A percentile compares a stretch with the other conserved stretches of the same genome.
Evolutionary conservation across 2,797 vertebrate species (phyloP).

Genomic region (Diceros bicornis): DNA sequence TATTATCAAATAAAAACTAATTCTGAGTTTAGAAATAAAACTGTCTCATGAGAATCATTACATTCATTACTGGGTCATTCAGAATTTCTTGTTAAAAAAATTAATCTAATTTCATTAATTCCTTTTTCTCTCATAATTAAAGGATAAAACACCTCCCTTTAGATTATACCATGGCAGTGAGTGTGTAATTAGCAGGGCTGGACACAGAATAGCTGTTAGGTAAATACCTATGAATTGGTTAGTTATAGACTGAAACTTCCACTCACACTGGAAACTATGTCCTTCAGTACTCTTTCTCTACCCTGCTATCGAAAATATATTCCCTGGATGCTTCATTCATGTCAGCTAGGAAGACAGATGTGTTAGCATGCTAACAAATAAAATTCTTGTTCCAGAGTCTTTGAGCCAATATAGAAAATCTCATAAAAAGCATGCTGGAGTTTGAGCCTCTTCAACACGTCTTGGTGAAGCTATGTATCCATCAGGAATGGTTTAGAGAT

Average conservation of each 20-base stretch:
- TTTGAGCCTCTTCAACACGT: slow-evolving; percentile 42
- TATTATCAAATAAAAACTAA: slow-evolving; percentile 27
- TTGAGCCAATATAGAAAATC: neutral
- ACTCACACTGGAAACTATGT: neutral
- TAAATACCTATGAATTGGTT: neutral
- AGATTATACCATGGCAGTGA: neutral
- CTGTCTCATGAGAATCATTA: neutral
- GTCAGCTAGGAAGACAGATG: neutral
- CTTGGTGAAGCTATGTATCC: slow-evolving; percentile 11
- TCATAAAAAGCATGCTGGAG: neutral
- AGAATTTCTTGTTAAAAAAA: slow-evolving; percentile 44
- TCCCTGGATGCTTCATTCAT: neutral
- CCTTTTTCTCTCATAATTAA: neutral
- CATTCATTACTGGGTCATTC: neutral
- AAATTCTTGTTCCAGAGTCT: neutral
- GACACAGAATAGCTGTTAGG: neutral
- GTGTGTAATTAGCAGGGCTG: neutral
- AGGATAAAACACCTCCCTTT: neutral
- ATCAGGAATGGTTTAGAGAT: slow-evolving; percentile 57
- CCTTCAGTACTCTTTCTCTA: neutral
- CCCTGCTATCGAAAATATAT: too few relatives aligned
- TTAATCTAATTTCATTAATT: neutral
- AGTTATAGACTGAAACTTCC: neutral
- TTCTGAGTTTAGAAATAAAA: slow-evolving; percentile 50
- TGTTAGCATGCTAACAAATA: neutral